Conservation (phyloP, 2,888 invertebrate species). For the Micropterix aruncella region DNA sequence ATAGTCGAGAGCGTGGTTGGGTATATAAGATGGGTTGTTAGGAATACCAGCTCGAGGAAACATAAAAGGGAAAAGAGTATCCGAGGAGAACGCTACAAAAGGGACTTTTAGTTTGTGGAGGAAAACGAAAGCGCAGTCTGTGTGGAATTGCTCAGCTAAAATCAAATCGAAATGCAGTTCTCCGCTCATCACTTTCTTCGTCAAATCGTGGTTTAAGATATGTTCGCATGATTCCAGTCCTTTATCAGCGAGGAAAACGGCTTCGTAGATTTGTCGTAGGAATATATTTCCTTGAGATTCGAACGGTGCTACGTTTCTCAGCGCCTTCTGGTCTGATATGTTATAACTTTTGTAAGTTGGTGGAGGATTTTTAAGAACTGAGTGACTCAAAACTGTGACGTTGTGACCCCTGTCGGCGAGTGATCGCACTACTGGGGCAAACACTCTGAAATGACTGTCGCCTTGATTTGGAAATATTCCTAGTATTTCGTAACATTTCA, state of each 20-base stretch:
- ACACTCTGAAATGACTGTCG: background rate
- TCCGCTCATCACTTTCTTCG: background rate
- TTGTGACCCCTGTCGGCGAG: background rate
- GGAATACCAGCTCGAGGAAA: background rate
- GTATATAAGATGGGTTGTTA: background rate
- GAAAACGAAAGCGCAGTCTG: background rate
- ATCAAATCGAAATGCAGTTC: background rate
- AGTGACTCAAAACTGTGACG: background rate
- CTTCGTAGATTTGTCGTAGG: background rate
- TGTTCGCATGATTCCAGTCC: background rate
- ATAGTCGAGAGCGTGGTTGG: background rate
- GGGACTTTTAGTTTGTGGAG: background rate
- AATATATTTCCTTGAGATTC: background rate
- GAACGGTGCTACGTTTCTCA: background rate
- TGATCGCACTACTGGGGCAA: background rate
- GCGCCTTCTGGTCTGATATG: background rate
- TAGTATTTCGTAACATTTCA: background rate
- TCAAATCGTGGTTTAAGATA: background rate
- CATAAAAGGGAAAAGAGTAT: background rate
- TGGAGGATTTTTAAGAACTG: background rate
- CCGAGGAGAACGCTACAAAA: background rate
- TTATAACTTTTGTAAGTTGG: background rate
- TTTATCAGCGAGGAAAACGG: background rate
- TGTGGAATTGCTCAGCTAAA: background rate
- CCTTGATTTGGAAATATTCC: background rate